phyloP scores from a whole-genome alignment of 2,113 vertebrate species.

The Madoqua kirkii region DNA sequence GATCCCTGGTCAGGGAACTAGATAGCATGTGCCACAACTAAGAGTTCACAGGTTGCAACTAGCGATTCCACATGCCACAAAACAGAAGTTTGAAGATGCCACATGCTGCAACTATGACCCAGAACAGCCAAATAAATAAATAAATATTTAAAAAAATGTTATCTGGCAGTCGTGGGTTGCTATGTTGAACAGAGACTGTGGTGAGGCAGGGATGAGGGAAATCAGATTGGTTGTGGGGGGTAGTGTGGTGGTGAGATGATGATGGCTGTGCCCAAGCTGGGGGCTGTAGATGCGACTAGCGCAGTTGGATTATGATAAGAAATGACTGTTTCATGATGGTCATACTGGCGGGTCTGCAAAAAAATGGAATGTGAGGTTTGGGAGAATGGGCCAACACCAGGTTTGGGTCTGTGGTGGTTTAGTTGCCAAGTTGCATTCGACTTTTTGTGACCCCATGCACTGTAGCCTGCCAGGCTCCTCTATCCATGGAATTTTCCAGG shows the following conservation, averaged over 20 bases:
- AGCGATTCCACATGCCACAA: not conserved
- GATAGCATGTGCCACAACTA: accelerated
- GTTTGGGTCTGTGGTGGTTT: not conserved
- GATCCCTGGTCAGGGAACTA: not conserved
- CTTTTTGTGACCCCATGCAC: not conserved
- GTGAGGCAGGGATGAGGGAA: not conserved
- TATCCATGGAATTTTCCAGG: not conserved
- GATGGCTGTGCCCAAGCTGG: not conserved
- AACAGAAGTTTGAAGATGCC: not conserved
- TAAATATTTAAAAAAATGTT: not conserved
- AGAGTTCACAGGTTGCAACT: not conserved
- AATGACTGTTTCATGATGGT: not conserved
- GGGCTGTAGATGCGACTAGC: not conserved
- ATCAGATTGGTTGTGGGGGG: not conserved
- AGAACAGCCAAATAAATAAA: not conserved
- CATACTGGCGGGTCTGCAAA: not conserved
- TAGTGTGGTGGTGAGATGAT: not conserved
- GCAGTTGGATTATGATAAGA: not conserved
- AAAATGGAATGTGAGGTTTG: too few species aligned
- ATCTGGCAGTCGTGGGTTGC: not conserved
- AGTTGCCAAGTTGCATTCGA: not conserved
- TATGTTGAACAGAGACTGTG: not conserved
- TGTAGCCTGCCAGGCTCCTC: not conserved
- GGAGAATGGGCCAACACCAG: not conserved
- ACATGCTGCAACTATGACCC: not conserved